These are phyloP conservation scores for Diorhabda sublineata DNA, from an alignment of 1,140 invertebrate species.

Conservation along the genomic window DNA sequence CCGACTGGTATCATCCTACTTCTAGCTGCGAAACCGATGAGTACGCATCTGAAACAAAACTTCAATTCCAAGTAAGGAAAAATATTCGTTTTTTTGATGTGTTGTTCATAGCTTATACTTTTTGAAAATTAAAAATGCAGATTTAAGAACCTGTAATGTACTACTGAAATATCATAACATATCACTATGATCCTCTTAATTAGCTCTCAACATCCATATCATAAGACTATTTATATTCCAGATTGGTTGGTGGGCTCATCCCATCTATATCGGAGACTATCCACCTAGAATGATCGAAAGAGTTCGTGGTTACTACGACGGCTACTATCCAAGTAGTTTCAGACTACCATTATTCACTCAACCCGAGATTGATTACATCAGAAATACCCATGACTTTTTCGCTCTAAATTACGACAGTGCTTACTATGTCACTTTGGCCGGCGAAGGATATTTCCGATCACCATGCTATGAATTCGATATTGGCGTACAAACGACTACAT, in stretches of 20 bases:
- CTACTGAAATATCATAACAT: not conserved
- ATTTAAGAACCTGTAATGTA: not conserved
- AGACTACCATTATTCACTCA: slow-evolving; percentile 9
- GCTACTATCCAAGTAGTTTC: not conserved
- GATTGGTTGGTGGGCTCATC: slow-evolving; percentile 46
- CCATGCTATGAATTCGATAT: not conserved
- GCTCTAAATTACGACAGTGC: not conserved
- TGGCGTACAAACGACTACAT: not conserved
- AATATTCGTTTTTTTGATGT: not conserved
- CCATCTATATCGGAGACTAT: slow-evolving; percentile 47
- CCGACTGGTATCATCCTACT: not conserved
- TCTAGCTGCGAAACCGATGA: not conserved
- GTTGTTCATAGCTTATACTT: not conserved
- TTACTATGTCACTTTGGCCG: not conserved
- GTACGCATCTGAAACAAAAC: not conserved
- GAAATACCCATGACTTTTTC: slow-evolving; percentile 14
- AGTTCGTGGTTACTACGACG: not conserved
- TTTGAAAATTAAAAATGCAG: not conserved
- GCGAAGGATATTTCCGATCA: not conserved
- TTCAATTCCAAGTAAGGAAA: not conserved
- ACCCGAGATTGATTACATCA: slow-evolving; percentile 1
- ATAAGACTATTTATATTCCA: not conserved
- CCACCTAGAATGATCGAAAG: slow-evolving; percentile 11
- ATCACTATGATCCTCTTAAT: not conserved
- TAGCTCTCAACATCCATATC: not conserved